Conservation (phyloP, 2,113 vertebrate genomes). For the Stegostoma tigrinum region DNA sequence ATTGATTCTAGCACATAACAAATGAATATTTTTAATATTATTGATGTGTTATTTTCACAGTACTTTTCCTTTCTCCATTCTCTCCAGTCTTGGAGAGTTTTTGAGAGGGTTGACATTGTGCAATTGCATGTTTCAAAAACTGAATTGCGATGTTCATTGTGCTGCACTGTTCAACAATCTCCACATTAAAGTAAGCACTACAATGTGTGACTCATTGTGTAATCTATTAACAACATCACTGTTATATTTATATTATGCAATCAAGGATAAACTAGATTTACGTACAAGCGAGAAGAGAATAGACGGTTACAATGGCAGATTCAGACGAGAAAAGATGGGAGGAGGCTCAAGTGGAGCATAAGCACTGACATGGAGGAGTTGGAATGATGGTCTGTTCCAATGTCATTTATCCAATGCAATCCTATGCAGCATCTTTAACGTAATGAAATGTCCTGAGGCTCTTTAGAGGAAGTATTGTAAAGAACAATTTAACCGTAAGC, state of each 20-base stretch:
- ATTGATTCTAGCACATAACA: conserved; percentile 10
- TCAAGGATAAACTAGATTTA: not conserved
- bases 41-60: conserved; percentile 33
- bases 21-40: conserved; percentile 33
- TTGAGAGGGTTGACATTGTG: not conserved
- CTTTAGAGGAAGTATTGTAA: not conserved
- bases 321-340: not conserved
- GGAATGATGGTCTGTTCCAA: not conserved
- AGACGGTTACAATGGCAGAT: not conserved
- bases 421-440: not conserved
- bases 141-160: not conserved
- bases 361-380: not conserved
- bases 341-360: not conserved
- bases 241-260: not conserved
- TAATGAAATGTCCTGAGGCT: not conserved
- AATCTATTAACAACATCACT: not conserved
- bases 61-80: conserved; percentile 9
- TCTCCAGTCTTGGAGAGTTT: not conserved
- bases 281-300: not conserved
- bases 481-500: not conserved
- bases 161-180: not conserved
- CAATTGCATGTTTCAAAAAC: not conserved
- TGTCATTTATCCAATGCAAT: not conserved
- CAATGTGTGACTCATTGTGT: not conserved
- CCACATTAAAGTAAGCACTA: not conserved